A percentile compares a stretch with the other conserved stretches of the same genome.
phyloP scores from a whole-genome alignment of 2,888 invertebrate species.

The Tubulanus polymorphus region DNA sequence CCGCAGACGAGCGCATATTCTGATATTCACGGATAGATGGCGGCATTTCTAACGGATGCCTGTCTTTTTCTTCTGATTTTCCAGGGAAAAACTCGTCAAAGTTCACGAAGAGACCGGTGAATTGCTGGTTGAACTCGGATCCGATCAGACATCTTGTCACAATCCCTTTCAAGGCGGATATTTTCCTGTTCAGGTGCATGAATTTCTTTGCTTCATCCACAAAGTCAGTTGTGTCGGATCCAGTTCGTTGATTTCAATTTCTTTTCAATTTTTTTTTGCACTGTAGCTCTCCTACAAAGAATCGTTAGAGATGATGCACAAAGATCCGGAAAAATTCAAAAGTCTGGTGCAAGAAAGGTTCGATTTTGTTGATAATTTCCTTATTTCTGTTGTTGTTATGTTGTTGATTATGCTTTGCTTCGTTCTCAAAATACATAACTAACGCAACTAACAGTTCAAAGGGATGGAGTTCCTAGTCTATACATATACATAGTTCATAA shows the following conservation, averaged over 20 bases:
- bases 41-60: no score
- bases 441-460: no score
- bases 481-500: no score
- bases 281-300: slow-evolving; percentile 55
- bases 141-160: slow-evolving; percentile 64
- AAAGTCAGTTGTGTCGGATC: background rate
- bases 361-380: background rate
- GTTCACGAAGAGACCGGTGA: slow-evolving; percentile 58
- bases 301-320: slow-evolving; percentile 56
- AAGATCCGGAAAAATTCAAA: slow-evolving; percentile 57
- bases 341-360: slow-evolving; percentile 58
- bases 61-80: no score
- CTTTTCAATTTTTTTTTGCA: slow-evolving; percentile 3
- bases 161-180: slow-evolving; percentile 63
- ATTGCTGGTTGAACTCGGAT: slow-evolving; percentile 60
- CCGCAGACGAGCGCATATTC: no score
- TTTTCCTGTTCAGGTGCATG: slow-evolving; percentile 57
- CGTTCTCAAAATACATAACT: background rate
- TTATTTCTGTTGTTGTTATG: slow-evolving; percentile 1
- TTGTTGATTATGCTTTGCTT: background rate
- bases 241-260: background rate
- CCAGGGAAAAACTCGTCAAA: slow-evolving; percentile 57
- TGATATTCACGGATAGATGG: no score
- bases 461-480: no score
- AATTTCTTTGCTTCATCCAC: no score